Percentiles rank a stretch among this genome's conserved stretches.
Evolutionary conservation across 2,797 vertebrate genomes (phyloP).

Genomic region (Orestias chungarensis): DNA sequence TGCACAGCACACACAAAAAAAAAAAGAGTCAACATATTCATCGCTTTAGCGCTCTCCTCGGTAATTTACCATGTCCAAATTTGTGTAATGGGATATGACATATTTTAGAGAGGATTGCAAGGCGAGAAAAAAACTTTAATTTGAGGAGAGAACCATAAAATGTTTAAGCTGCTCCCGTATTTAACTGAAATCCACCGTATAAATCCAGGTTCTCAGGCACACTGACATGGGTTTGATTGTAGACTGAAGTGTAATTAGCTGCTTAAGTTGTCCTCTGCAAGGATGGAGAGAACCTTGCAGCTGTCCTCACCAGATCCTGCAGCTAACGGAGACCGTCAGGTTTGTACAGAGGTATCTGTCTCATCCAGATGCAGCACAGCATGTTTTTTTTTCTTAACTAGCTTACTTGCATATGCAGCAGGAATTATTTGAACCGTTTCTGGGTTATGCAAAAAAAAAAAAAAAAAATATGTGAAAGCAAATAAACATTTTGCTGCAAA

Average conservation of each 20-base stretch:
- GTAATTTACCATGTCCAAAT: conserved; percentile 84
- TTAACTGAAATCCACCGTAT: conserved; percentile 75
- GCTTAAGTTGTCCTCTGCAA: conserved; percentile 72
- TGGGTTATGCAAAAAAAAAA: conserved; percentile 54
- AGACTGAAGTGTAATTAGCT: conserved; percentile 80
- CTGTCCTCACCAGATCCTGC: conserved; percentile 36
- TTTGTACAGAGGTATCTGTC: conserved; percentile 34
- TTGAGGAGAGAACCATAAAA: conserved; percentile 81
- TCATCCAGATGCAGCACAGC: conserved; percentile 32
- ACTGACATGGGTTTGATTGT: conserved; percentile 80
- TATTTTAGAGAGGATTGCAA: conserved; percentile 76
- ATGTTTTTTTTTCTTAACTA: conserved; percentile 40
- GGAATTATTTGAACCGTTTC: conserved; percentile 45
- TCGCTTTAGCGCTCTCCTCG: conserved; percentile 67
- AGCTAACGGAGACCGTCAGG: conserved; percentile 43
- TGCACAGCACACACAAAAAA: conserved; percentile 59
- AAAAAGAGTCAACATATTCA: conserved; percentile 74
- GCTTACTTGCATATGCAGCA: conserved; percentile 43
- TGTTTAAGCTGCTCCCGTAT: conserved; percentile 77
- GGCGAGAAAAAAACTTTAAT: conserved; percentile 73
- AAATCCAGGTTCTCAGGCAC: conserved; percentile 77
- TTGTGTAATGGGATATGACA: conserved; percentile 85
- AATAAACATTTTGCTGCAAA: conserved; percentile 67
- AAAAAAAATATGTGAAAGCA: too few species aligned
- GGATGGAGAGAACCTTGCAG: conserved; percentile 34